phyloP scores from a whole-genome alignment of 2,797 vertebrate species.

The Hypotaenidia philippensis region DNA sequence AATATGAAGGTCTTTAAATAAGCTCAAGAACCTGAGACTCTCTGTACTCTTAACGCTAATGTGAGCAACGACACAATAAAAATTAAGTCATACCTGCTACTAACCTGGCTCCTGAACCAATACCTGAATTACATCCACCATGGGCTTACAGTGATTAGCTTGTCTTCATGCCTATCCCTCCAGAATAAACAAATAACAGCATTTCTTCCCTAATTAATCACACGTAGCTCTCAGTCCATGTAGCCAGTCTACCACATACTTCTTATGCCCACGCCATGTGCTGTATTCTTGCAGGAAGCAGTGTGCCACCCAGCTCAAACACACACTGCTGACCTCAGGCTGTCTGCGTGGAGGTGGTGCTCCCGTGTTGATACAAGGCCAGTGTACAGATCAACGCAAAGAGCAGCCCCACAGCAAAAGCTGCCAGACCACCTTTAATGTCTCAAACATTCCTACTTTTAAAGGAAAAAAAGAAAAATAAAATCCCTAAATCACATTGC shows the following conservation, averaged over 20 bases:
- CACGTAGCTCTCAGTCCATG: background rate
- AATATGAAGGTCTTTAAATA: slow-evolving; percentile 44
- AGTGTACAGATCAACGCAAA: background rate
- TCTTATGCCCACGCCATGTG: background rate
- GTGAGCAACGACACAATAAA: slow-evolving; percentile 45
- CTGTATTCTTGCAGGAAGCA: background rate
- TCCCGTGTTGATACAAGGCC: background rate
- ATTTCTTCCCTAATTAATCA: background rate
- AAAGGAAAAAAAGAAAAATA: background rate
- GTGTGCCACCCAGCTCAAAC: background rate
- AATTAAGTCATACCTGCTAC: background rate
- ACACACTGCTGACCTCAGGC: background rate
- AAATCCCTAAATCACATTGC: slow-evolving; percentile 18
- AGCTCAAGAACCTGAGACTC: slow-evolving; percentile 24
- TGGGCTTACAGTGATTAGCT: background rate
- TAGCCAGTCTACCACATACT: background rate
- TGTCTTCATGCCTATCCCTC: background rate
- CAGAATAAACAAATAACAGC: background rate
- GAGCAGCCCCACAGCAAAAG: slow-evolving; percentile 23
- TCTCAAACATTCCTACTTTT: slow-evolving; percentile 48
- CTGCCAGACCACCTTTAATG: slow-evolving; percentile 63
- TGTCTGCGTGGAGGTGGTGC: background rate
- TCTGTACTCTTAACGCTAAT: background rate
- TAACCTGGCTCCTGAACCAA: slow-evolving; percentile 16
- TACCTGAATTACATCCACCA: background rate